Evolutionary conservation across 2,888 invertebrate species (phyloP), one percentile per base, ranked within the genome.

Genomic region (Tachina fera): DNA sequence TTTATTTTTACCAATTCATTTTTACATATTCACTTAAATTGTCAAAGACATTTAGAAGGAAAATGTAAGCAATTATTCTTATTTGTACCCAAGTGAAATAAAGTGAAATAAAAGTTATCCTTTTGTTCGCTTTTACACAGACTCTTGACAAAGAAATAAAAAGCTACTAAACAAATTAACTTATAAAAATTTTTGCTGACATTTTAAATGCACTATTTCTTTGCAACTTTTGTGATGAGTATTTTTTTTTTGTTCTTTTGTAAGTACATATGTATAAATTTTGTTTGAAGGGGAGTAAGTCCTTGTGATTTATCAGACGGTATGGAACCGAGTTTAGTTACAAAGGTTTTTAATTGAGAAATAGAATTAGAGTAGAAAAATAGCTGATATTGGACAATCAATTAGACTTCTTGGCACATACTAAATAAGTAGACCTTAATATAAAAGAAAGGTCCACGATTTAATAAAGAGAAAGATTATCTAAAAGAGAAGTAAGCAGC

Each of bases 131-230:
- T 16, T 14, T n/a, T 14, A 10, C 11, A 49, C 11, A 49, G 5
- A 31, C 43, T 43, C 14, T 22, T 1, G 39, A 31, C 31, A 39
- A 39, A 16, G 13, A 22, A 49, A 56, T 14, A 56, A 45, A 51
- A 56, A 47, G 39, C 67, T 60, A 31, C 72, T 81, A 77, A 84
- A 76, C 84, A 84, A 84, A 84, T 84, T 84, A 84, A 76, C 80
- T 84, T 76, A 47, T 65, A 72, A 31, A 76, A 16, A 67, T 58
- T 72, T 61, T 80, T 84, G 84, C 84, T 84, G 80, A 80, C 80
- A 71, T 76, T 84, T 80, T 53, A 79, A 80, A 76, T 84, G 58
- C 53, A 68, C 51, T 67, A 45, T 45, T 76, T 74, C 83, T 78
- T 72, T 72, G 19, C 60, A 80, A 58, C 60, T 74, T 51, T 43